Base-by-base conservation (phyloP, 2,888 invertebrate species). In the Drosophila sordidapex region DNA sequence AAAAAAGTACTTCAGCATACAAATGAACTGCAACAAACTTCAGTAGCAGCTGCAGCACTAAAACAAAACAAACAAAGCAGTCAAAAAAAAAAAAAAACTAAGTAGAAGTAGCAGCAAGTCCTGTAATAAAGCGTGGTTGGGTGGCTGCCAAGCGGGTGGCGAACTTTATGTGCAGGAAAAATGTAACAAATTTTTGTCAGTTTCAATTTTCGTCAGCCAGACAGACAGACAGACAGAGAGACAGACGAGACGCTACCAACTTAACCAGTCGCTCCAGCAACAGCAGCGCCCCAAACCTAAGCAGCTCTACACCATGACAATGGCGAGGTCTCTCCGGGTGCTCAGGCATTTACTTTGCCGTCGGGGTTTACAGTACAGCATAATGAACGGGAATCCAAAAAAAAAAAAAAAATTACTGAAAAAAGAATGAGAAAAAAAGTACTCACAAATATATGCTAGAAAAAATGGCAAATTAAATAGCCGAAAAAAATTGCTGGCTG, bases 161-260 rank as follows among this genome's bases (percentile, higher is more conserved):
- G 74, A 86, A 81, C 76, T 83, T 83, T 79, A 76, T 80, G 83
- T 79, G 74, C 74, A 71, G 79, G 79, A 77, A 79, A 76, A 87
- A 90, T 85, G 87, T 90, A 89, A 80, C 82, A 90, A 90, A 84
- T 89, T 86, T 89, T 89, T 89, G 91, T 89, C 91, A 90, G 91
- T 89, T 91, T 91, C 91, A 89, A 91, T 90, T 91, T 90, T 79
- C 81, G 81, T 87, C 88, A 83, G 82, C 48, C 52, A 36, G 71
- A 40, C 48, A 46, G 29, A 36, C 33, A 7, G 38, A 52, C 31
- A 49, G 58, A 27, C 27, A 27, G 27, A 46, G 52, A 52, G 56
- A 56, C 56, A 35, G 68, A 48, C 40, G 35, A 56, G 56, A 40
- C 40, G 57, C 67, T 59, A 58, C 51, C 74, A 81, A 72, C 80